Evolutionary conservation across 1,140 invertebrate species (phyloP).

Genomic region (Zaprionus ornatus): DNA sequence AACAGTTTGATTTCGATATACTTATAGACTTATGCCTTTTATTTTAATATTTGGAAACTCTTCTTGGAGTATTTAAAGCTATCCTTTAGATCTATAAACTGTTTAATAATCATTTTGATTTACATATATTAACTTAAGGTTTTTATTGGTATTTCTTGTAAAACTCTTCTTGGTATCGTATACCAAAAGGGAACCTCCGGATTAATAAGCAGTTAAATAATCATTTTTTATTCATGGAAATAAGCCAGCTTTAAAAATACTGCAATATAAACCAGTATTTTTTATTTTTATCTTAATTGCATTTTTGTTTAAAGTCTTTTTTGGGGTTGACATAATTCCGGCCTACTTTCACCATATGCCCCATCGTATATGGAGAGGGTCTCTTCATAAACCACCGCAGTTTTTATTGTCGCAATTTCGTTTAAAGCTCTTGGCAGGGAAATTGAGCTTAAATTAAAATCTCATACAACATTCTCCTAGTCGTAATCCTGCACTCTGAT

Average conservation of each 20-base stretch:
- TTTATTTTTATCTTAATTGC: not conserved
- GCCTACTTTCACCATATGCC: not conserved
- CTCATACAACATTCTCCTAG: not conserved
- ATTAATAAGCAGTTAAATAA: not conserved
- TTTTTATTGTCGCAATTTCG: conserved; percentile 1
- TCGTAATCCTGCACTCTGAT: not conserved
- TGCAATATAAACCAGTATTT: not conserved
- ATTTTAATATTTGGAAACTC: too few relatives aligned
- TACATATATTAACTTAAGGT: too few relatives aligned
- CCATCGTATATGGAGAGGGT: not conserved
- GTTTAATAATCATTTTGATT: too few relatives aligned
- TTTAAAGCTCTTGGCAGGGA: not conserved
- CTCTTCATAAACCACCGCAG: not conserved
- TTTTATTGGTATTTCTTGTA: too few relatives aligned
- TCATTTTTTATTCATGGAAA: not conserved
- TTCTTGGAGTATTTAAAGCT: too few relatives aligned
- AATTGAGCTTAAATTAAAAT: conserved; percentile 4
- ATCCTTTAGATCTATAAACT: too few relatives aligned
- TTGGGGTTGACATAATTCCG: not conserved
- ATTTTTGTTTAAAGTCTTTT: not conserved
- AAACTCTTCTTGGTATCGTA: too few relatives aligned
- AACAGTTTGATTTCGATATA: too few relatives aligned
- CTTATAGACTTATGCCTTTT: too few relatives aligned
- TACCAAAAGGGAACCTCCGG: too few relatives aligned
- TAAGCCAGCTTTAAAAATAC: not conserved